These are phyloP conservation scores for Dreissena polymorpha DNA, from an alignment of 1,140 invertebrate genomes.

Conservation along the genomic window DNA sequence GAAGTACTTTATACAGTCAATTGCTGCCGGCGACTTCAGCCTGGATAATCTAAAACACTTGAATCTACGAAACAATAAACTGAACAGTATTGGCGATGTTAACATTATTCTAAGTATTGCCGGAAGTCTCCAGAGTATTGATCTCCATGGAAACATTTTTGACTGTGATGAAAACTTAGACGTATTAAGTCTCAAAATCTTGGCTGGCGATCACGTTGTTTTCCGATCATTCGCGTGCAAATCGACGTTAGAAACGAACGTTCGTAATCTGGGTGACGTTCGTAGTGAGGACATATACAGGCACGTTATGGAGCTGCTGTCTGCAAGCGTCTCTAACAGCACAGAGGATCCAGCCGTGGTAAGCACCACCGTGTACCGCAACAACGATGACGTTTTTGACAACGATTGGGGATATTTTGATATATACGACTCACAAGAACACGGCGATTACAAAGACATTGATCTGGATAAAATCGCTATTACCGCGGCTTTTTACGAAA, in stretches of 20 bases:
- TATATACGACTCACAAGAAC: background rate
- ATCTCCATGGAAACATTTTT: conserved; percentile 79
- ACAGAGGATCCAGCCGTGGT: background rate
- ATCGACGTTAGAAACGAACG: conserved; percentile 67
- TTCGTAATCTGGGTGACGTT: conserved; percentile 69
- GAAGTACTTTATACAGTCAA: conserved; percentile 83
- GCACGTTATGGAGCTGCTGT: conserved; percentile 63
- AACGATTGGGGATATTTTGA: conserved; percentile 2
- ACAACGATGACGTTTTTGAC: background rate
- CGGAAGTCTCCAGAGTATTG: conserved; percentile 82
- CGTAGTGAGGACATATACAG: conserved; percentile 66
- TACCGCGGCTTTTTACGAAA: no score
- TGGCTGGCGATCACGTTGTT: conserved; percentile 75
- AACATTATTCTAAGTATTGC: conserved; percentile 84
- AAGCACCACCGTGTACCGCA: background rate
- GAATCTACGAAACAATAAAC: conserved; percentile 79
- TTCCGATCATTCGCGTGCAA: conserved; percentile 54
- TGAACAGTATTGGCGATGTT: conserved; percentile 84
- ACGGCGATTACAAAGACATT: no score
- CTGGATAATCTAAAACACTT: conserved; percentile 57
- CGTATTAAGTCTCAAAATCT: conserved; percentile 48
- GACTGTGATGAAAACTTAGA: conserved; percentile 69
- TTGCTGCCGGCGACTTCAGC: conserved; percentile 86
- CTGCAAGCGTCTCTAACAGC: background rate
- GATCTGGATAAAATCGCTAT: no score